These are phyloP conservation scores for Condylura cristata DNA, from an alignment of 2,113 vertebrate species.

Conservation along the genomic window DNA sequence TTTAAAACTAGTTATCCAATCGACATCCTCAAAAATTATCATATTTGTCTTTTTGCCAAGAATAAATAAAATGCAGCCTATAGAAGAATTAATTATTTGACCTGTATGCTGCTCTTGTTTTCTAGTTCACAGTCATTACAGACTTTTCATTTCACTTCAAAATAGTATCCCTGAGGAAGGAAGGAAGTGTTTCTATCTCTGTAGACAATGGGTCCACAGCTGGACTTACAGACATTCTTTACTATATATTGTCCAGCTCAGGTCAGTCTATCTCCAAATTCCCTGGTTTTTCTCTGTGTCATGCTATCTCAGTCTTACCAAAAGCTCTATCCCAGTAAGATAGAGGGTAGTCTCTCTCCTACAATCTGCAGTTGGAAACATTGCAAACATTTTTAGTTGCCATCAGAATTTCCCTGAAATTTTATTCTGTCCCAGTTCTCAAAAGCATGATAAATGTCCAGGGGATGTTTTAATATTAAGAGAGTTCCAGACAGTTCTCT, in stretches of 20 bases:
- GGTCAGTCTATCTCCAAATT: not conserved
- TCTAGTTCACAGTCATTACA: not conserved
- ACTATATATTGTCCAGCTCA: not conserved
- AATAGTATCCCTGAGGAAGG: not conserved
- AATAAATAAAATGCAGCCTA: not conserved
- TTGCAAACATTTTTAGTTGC: not conserved
- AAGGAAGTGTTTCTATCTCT: conserved; percentile 36
- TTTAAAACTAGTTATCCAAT: not conserved
- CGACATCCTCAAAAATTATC: not conserved
- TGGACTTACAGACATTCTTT: not conserved
- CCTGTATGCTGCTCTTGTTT: not conserved
- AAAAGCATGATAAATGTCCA: not conserved
- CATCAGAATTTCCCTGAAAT: not conserved
- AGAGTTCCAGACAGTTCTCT: not conserved
- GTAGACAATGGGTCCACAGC: not conserved
- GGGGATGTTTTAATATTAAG: not conserved
- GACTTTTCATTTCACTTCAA: conserved; percentile 46
- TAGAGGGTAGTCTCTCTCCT: not conserved
- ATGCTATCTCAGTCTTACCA: not conserved
- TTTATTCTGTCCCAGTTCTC: conserved; percentile 1
- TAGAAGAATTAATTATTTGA: conserved; percentile 4
- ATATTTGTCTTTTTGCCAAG: conserved; percentile 26
- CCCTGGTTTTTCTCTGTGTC: not conserved
- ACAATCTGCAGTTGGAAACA: not conserved
- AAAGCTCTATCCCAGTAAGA: not conserved